Base-by-base conservation (phyloP, 2,888 invertebrate species). In the Apoda limacodes region DNA sequence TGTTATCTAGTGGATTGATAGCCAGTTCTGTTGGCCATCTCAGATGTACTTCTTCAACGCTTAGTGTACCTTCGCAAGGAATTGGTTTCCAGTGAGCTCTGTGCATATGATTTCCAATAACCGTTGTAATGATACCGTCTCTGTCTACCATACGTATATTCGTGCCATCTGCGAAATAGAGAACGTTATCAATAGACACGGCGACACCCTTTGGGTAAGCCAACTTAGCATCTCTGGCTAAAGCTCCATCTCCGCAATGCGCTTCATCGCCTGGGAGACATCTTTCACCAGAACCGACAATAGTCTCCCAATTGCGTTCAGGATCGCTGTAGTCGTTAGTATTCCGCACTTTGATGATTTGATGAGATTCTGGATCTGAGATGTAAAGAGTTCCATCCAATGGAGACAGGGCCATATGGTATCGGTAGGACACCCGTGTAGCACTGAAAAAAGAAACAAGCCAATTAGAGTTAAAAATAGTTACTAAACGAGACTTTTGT, bases 131-230 rank as follows among this genome's bases (percentile, higher is more conserved):
- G 29, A 93, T 92, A 5, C 95, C 94, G 57, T 95, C 93, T 31
- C 93, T 83, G 58, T 95, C 94, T 0, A 98, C 94, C 89, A 92
- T 93, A 26, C 97, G 83, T 42, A 94, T 92, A 57, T 95, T 96
- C 2, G 95, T 95, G 3, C 97, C 97, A 60, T 98, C 98, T 25
- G 96, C 97, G 55, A 98, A 95, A 67, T 95, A 98, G 0, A 98
- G 69, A 1, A 94, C 88, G 42, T 95, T 96, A 51, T 96, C 94
- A 9, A 89, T 89, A 1, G 94, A 93, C 1, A 98, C 93, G 0
- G 97, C 95, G 9, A 98, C 93, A 49, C 96, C 96, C 82, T 98
- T 98, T 0, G 98, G 96, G 64, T 95, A 96, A 0, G 95, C 93
- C 5, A 99, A 83, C 62, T 95, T 95, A 1, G 98, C 98, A 56